Evolutionary conservation across 2,113 vertebrate species (phyloP), one percentile per base, ranked within the genome.

Genomic region (Hiodon tergisus): DNA sequence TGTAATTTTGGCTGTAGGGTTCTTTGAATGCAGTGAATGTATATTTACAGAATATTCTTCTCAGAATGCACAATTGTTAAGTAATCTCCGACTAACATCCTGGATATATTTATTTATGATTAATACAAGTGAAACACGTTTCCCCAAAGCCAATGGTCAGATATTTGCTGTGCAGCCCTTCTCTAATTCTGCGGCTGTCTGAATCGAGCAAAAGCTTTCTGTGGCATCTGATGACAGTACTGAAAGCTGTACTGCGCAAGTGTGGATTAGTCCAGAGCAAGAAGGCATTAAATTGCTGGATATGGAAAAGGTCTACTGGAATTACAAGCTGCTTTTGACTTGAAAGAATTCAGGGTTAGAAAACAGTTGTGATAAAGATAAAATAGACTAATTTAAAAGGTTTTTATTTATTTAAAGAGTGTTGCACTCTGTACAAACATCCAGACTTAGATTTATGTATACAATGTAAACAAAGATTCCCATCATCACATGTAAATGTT

Each of bases 91-190:
- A 79, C 61, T 87, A 86, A 88, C 86, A 85, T 83, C 80, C 81
- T 77, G 81, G 73, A 80, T 81, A 82, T 81, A 75, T 89, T 89
- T 81, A 61, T 82, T 80, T 11, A 52, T 86, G 88, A 93, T 90
- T 88, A 90, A 91, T 91, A 87, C 85, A 86, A 82, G 90, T 89
- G 89, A 91, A 91, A 89, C 86, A 88, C 83, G 81, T 78, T 82
- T 85, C 87, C 79, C 81, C 78, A 80, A 79, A 85, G 84, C 85
- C 85, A 89, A 81, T 80, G 81, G 84, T 88, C 90, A 89, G 86
- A 16, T 48, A 84, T 85, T 59, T 71, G 75, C 75, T 71, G 74
- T 79, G 81, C 83, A 80, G 86, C 80, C 81, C 80, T 79, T 83
- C 85, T 83, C 83, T 86, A 78, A 90, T 89, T 87, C 84, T 85